Conservation (phyloP, 2,113 vertebrate species). For the Ciconia boyciana region DNA sequence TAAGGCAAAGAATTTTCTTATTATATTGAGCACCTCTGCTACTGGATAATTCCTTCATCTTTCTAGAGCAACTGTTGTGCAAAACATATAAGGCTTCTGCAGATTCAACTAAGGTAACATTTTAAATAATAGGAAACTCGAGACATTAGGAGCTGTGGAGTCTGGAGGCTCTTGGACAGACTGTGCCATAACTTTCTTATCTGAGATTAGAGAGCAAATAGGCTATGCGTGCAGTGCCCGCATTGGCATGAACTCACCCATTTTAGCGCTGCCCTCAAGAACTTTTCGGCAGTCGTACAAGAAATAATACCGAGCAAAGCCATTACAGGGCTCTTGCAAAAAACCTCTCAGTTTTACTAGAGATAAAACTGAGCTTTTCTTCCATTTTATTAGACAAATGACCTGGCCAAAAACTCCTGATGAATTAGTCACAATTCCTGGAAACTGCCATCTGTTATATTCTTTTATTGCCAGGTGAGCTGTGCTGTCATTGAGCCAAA, state of each 20-base stretch:
- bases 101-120: background rate
- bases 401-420: background rate
- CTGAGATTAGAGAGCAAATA: background rate
- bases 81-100: background rate
- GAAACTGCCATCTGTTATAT: background rate
- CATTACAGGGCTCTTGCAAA: background rate
- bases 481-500: background rate
- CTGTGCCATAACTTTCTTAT: background rate
- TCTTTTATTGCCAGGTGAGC: background rate
- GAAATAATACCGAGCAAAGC: background rate
- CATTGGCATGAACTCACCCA: background rate
- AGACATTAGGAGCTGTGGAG: background rate
- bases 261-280: background rate
- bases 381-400: background rate
- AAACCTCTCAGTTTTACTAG: background rate
- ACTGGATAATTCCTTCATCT: background rate
- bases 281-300: background rate
- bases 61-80: background rate
- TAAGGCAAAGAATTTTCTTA: background rate
- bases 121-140: background rate
- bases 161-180: background rate
- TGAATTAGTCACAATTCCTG: background rate
- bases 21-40: background rate
- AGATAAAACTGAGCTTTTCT: background rate
- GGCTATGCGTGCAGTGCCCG: rapidly evolving